Percentiles rank a stretch among this genome's conserved stretches.
Evolutionary conservation across 1,140 invertebrate species (phyloP).

Genomic region (Anthonomus grandis): DNA sequence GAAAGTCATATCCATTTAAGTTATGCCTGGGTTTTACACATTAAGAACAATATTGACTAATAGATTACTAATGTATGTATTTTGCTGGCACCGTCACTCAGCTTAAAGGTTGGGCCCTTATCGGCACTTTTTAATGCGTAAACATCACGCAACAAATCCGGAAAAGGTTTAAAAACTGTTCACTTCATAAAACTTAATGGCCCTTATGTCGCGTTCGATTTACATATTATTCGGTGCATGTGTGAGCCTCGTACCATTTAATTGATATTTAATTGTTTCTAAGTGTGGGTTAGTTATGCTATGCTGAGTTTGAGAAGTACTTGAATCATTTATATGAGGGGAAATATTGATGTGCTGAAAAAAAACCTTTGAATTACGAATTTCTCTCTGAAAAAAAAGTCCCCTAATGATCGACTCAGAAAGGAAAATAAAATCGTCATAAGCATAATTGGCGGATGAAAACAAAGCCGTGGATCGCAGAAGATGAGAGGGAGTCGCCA

Average conservation of each 20-base stretch:
- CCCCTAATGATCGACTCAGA: not conserved
- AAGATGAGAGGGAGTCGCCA: not conserved
- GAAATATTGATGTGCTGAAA: too few species aligned
- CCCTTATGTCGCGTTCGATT: slow-evolving; percentile 29
- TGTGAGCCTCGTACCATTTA: slow-evolving; percentile 26
- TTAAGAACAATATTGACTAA: too few species aligned
- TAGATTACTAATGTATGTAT: too few species aligned
- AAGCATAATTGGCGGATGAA: slow-evolving; percentile 4
- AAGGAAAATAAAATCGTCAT: too few species aligned
- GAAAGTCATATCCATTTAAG: too few species aligned
- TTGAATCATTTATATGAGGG: too few species aligned
- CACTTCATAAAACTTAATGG: slow-evolving; percentile 21
- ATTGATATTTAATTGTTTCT: slow-evolving; percentile 26
- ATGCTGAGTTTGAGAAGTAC: too few species aligned
- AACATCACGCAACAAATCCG: slow-evolving; percentile 22
- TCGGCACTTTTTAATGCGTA: slow-evolving; percentile 25
- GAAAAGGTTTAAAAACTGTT: slow-evolving; percentile 26
- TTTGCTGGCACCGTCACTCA: too few species aligned
- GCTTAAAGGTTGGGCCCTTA: slow-evolving; percentile 22
- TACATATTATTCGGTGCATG: slow-evolving; percentile 31
- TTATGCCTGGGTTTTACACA: too few species aligned
- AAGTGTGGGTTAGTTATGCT: too few species aligned
- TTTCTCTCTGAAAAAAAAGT: not conserved
- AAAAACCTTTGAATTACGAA: not conserved
- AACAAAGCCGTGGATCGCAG: not conserved